Base-by-base conservation (phyloP, 2,113 vertebrate genomes). In the Megaleporinus macrocephalus region DNA sequence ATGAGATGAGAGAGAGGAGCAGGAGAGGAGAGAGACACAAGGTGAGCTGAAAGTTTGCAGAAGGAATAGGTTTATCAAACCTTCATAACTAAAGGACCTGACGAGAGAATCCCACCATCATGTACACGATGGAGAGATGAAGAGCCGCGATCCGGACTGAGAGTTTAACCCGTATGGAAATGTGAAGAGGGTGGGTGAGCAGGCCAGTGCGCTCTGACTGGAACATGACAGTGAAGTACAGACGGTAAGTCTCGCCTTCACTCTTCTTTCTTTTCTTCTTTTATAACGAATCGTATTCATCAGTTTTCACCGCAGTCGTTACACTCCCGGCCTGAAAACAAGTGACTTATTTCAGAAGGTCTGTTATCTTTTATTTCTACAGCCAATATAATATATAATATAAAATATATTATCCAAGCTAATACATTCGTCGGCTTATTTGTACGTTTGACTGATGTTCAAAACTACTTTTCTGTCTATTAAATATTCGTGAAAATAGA, bases 1-100 rank as follows among this genome's bases (percentile, higher is more conserved):
- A 78, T 78, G 69, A 75, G n/a, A 73, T 57, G 70, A 82, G 72
- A 73, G 72, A 62, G 79, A 55, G 47, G 62, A 78, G 77, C 47
- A 81, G 76, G 33, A 75, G 80, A 69, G 51, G 74, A 12, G 29
- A 66, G 68, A 80, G 51, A 41, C 41, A 62, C 62, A 44, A 36
- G 73, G 78, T 33, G 24, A 76, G 29, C 47, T 30, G 0, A n/a
- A 47, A 85, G 63, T 82, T 79, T 47, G 77, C 59, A 57, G 20
- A 73, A 57, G n/a, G 18, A 49, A 63, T 66, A 36, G 24, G 22
- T 59, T 26, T n/a, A n/a, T 27, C 24, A 29, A 59, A 18, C n/a
- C n/a, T 4, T 53, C 10, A 5, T 27, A 5, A 29, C 36, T 57
- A 26, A n/a, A 59, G 20, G 69, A 10, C 29, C 1, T 7, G 9